phyloP scores from a whole-genome alignment of 92 coral and sea anemone genomes.

The Porites rus region DNA sequence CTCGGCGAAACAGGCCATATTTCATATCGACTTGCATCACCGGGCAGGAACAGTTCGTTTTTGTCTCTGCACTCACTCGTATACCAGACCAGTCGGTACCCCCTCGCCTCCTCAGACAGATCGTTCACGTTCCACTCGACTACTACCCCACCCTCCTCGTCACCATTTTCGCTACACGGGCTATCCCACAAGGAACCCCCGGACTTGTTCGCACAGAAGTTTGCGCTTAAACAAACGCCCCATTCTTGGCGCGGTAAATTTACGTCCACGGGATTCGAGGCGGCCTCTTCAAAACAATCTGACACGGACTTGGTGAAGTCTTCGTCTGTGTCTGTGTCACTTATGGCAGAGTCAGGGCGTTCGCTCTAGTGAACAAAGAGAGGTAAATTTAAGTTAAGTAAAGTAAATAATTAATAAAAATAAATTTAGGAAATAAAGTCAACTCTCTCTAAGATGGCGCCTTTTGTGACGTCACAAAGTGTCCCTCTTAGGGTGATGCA shows the following conservation, averaged over 20 bases:
- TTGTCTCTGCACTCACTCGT: constrained; percentile 16
- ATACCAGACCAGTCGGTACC: constrained; percentile 60
- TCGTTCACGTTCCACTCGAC: constrained; percentile 44
- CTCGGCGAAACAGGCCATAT: constrained; percentile 48
- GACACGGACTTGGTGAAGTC: constrained; percentile 27
- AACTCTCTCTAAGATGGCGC: no score
- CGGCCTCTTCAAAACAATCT: constrained; percentile 70
- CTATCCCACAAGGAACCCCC: constrained; percentile 30
- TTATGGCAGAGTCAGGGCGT: constrained; percentile 24
- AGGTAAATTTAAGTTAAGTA: not conserved
- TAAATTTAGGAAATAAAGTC: no score
- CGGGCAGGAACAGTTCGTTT: constrained; percentile 31
- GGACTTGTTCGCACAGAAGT: constrained; percentile 57
- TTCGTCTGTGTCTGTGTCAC: constrained; percentile 78
- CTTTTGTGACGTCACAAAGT: no score
- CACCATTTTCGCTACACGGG: constrained; percentile 38
- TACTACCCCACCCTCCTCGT: constrained; percentile 54
- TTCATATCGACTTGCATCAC: constrained; percentile 26
- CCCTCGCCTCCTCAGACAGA: constrained; percentile 29
- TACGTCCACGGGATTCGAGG: constrained; percentile 79
- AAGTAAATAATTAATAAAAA: not conserved
- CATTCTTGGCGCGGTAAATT: constrained; percentile 85
- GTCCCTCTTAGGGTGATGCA: no score
- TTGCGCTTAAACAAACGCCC: constrained; percentile 55
- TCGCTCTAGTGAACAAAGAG: constrained; percentile 1